Base-by-base conservation (phyloP, 1,140 invertebrate species). In the Tetraneura akinire region DNA sequence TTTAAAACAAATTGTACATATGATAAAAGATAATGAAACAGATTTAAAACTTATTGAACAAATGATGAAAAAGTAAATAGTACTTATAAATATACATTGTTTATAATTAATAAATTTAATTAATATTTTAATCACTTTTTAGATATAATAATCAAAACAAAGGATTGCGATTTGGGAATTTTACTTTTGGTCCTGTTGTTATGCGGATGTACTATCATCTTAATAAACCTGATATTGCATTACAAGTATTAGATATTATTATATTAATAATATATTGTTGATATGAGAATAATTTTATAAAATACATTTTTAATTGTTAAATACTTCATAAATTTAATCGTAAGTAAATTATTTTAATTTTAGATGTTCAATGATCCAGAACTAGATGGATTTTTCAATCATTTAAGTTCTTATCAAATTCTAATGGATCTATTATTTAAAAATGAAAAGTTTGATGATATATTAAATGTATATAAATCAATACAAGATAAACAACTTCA, bases 151-250 rank as follows among this genome's bases (percentile, higher is more conserved):
- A 85, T n/a, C 92, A 94, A 84, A 92, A 91, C 81, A 88, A 89
- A 78, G 89, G 92, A 81, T 83, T 92, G 47, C 86, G 92, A 80
- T 94, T 94, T 89, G 90, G 91, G 21, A 91, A 87, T 82, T 95
- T 91, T 86, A 85, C 91, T 13, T 95, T 95, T 90, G 94, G 94
- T 1, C 93, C 94, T 23, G 90, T 95, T 13, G 87, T 93, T 0
- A 94, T 96, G 93, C 87, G 94, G 82, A 88, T 93, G 86, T 91
- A 91, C 81, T 87, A 94, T 84, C 86, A 89, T 83, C 84, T 94
- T 10, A 90, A 94, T 84, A 88, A 91, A 84, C 90, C 91, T 26
- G 87, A 90, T 71, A 83, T 89, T 73, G 93, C 93, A 23, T 82
- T 92, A 8, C 82, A 90, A 83, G 87, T 89, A 81, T 55, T 6